Conservation (phyloP, 1,140 invertebrate genomes). For the Pseudomyrmex cubaensis region DNA sequence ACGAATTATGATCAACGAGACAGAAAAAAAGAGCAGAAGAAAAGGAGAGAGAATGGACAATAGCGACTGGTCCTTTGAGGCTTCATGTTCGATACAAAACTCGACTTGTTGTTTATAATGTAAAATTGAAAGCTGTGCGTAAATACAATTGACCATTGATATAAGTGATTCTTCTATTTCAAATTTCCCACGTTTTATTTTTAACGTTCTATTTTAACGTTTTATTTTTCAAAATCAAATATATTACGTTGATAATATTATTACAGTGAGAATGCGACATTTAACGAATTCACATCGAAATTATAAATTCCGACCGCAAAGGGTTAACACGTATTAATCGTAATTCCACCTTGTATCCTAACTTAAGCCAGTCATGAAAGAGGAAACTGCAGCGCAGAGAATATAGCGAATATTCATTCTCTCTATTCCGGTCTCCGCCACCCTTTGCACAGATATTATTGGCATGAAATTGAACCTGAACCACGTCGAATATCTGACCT, state of each 20-base stretch:
- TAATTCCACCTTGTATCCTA: not conserved
- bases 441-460: conserved; percentile 72
- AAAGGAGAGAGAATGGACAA: conserved; percentile 1
- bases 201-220: too few relatives aligned
- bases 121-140: too few relatives aligned
- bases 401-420: conserved; percentile 46
- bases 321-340: conserved; percentile 41
- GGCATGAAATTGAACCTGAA: conserved; percentile 75
- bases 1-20: conserved; percentile 42
- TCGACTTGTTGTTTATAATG: too few relatives aligned
- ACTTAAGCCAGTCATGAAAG: conserved; percentile 33
- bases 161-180: too few relatives aligned
- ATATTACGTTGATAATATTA: too few relatives aligned
- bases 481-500: conserved; percentile 76
- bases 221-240: too few relatives aligned
- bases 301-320: too few relatives aligned
- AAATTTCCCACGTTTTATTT: too few relatives aligned
- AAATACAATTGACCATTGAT: too few relatives aligned
- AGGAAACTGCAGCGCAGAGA: conserved; percentile 44
- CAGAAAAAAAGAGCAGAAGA: not conserved
- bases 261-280: too few relatives aligned
- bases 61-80: not conserved
- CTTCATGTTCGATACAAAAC: too few relatives aligned
- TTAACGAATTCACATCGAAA: too few relatives aligned
- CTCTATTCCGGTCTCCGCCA: conserved; percentile 14